Evolutionary conservation across 2,113 vertebrate genomes (phyloP), one percentile per base, ranked within the genome.

Genomic region (Aix galericulata): DNA sequence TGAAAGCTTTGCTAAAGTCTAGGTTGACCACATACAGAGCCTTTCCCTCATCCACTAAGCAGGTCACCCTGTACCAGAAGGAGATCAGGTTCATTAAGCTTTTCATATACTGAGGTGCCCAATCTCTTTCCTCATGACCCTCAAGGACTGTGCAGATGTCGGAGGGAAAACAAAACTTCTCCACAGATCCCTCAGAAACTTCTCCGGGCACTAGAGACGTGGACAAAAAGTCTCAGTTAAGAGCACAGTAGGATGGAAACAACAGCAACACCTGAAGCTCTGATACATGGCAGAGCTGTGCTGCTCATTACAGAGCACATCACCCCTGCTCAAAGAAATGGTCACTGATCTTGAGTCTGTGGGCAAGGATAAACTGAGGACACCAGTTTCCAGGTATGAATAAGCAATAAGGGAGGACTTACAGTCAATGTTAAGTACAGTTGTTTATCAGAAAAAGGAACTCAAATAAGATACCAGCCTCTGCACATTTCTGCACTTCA

Each of bases 361-460:
- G 53, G 56, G 52, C 62, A 80, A 89, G 71, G 58, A 86, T 23
- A 32, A 88, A 2, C 48, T 44, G 42, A 85, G 32, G 56, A 81
- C 29, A 66, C 17, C 40, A 42, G 40, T 22, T 86, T 42, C 85
- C 42, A 67, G 42, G 52, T 27, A 60, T 11, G 40, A 82, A 78
- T 5, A 77, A 75, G 72, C 32, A 80, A 7, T 8, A 40, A 4
- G 7, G 38, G 20, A 88, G n/a, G 29, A 67, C 48, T 72, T 32
- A 32, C 22, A 75, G 42, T 0, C 74, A 17, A 63, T 7, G 25
- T 56, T 52, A 85, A 56, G 68, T 42, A 73, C 67, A 86, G 55
- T 50, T 71, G n/a, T 80, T 86, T 86, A 76, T 48, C 58, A 93
- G 63, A 91, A 89, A 86, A 13, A 9, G 32, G 34, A 94, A 88